These are phyloP conservation scores for Exocentrus adspersus DNA, from an alignment of 2,888 invertebrate genomes.

Conservation along the genomic window DNA sequence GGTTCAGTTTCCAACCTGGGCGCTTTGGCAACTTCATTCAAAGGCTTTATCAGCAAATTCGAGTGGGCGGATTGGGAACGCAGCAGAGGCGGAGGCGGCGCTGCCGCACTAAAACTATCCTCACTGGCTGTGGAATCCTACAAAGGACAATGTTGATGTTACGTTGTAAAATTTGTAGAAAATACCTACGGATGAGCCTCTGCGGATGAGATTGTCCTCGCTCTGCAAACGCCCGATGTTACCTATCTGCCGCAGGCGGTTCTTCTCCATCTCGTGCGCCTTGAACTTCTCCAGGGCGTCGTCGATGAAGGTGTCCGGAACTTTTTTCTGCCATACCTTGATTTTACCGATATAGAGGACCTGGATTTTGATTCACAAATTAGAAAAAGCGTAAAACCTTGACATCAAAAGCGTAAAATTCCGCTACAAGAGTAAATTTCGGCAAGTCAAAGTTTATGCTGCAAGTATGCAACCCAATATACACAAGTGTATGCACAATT, in stretches of 20 bases:
- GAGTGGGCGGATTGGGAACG: slow-evolving; percentile 50
- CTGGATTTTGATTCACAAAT: too few species aligned
- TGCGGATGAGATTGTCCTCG: slow-evolving; percentile 52
- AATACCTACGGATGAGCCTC: slow-evolving; percentile 61
- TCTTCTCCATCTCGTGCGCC: slow-evolving; percentile 79
- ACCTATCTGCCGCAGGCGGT: slow-evolving; percentile 51
- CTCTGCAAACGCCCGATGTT: slow-evolving; percentile 55
- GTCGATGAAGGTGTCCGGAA: slow-evolving; percentile 89
- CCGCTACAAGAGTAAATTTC: too few species aligned
- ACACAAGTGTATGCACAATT: too few species aligned
- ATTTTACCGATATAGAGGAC: slow-evolving; percentile 93
- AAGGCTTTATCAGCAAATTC: slow-evolving; percentile 33
- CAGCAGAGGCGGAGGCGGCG: slow-evolving; percentile 40
- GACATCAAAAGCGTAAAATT: too few species aligned
- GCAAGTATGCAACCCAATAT: slow-evolving; percentile 30
- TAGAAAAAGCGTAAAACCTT: too few species aligned
- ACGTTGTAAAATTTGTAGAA: background rate
- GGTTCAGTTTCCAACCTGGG: background rate
- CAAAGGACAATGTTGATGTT: background rate
- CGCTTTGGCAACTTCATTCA: too few species aligned
- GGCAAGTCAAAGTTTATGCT: background rate
- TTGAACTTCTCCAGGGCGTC: slow-evolving; percentile 88
- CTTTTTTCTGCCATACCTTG: slow-evolving; percentile 85
- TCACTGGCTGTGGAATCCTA: slow-evolving; percentile 51
- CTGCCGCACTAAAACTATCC: slow-evolving; percentile 39